Evolutionary conservation across 2,113 vertebrate species (phyloP).

Genomic region (Rhea americana): DNA sequence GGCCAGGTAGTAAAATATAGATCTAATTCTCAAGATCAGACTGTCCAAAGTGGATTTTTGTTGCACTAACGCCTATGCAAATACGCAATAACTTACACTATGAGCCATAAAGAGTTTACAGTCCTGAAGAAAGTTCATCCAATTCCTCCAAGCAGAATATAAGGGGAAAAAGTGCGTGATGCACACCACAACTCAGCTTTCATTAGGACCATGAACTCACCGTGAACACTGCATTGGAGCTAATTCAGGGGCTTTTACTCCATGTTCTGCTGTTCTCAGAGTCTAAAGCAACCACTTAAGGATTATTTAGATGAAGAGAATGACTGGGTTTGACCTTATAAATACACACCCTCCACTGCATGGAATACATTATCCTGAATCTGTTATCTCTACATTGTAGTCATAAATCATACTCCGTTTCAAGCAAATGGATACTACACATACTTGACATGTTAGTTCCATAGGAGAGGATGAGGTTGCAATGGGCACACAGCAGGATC

Average conservation of each 20-base stretch:
- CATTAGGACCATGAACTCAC: neutral
- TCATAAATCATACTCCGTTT: neutral
- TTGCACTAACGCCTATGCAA: neutral
- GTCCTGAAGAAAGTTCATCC: neutral
- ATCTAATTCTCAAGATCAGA: neutral
- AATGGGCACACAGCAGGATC: neutral
- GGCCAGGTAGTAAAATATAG: neutral
- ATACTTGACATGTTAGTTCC: neutral
- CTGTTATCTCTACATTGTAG: neutral
- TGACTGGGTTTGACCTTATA: neutral
- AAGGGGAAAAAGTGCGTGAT: neutral
- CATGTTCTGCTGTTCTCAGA: neutral
- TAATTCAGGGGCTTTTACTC: neutral
- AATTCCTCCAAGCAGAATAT: neutral
- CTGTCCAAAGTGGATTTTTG: neutral
- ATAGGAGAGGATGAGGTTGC: neutral
- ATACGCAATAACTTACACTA: rapidly evolving
- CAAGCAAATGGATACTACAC: neutral
- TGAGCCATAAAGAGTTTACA: neutral
- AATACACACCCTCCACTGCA: neutral
- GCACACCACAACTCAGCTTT: neutral
- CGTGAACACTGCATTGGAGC: neutral
- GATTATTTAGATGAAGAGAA: neutral
- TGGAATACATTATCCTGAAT: neutral
- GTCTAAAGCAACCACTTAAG: neutral